Percentiles rank a stretch among this genome's conserved stretches.
Conservation (phyloP, 2,888 invertebrate species). For the Archips crataeganus region DNA sequence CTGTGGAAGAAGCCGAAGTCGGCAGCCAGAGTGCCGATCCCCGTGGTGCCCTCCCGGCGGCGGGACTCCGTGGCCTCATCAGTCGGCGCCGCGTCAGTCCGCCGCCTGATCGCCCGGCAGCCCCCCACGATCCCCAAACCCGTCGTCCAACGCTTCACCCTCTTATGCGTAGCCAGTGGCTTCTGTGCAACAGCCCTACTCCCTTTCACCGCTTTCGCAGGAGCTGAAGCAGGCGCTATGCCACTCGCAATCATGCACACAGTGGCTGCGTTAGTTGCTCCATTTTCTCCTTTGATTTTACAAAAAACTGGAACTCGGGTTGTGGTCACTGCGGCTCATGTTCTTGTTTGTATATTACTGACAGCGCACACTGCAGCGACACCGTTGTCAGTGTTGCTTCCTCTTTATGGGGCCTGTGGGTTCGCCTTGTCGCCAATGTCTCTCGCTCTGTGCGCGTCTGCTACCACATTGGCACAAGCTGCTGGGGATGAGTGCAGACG, state of each 20-base stretch:
- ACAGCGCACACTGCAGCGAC: conserved; percentile 83
- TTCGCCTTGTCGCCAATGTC: conserved; percentile 86
- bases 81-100: conserved; percentile 91
- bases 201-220: conserved; percentile 84
- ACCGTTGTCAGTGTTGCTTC: conserved; percentile 68
- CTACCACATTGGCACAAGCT: conserved; percentile 86
- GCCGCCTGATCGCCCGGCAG: conserved; percentile 88
- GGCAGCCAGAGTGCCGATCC: conserved; percentile 55
- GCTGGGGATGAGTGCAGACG: conserved; percentile 76
- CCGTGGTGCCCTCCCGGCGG: conserved; percentile 70
- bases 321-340: conserved; percentile 80
- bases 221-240: conserved; percentile 86
- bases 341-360: conserved; percentile 86
- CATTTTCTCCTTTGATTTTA: conserved; percentile 75
- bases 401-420: conserved; percentile 82
- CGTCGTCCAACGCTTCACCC: conserved; percentile 78
- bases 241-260: conserved; percentile 87
- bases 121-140: conserved; percentile 81
- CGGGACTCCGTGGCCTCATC: conserved; percentile 90
- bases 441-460: conserved; percentile 84
- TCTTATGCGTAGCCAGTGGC: conserved; percentile 86
- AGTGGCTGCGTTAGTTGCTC: conserved; percentile 85
- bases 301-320: conserved; percentile 74
- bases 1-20: conserved; percentile 75
- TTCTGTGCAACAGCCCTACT: conserved; percentile 88